phyloP scores from a whole-genome alignment of 1,140 invertebrate genomes.

The Dendroctonus valens region DNA sequence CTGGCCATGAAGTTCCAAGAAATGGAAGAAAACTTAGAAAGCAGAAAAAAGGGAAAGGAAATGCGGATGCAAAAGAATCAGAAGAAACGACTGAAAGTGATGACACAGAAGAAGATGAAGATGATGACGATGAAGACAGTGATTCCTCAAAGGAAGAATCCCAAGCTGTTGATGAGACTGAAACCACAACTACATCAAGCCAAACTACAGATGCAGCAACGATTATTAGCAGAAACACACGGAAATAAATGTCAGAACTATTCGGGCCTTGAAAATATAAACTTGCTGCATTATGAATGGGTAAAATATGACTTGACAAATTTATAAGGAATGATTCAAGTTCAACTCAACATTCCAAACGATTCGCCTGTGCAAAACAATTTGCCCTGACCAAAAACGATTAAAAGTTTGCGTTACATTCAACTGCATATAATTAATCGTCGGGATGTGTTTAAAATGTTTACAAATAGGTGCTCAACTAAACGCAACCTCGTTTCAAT shows the following conservation, averaged over 20 bases:
- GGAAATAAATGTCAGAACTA: too few species aligned
- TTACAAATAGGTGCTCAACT: conserved; percentile 2
- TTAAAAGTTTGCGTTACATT: conserved; percentile 12
- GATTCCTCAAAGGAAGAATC: conserved; percentile 22
- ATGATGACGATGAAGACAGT: conserved; percentile 28
- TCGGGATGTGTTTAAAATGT: neutral
- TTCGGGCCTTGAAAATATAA: too few species aligned
- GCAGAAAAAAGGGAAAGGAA: conserved; percentile 50
- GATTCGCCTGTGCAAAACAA: too few species aligned
- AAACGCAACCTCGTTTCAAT: neutral
- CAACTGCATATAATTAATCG: conserved; percentile 2
- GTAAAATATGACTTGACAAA: too few species aligned
- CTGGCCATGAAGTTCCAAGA: conserved; percentile 78
- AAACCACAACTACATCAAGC: neutral
- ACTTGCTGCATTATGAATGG: too few species aligned
- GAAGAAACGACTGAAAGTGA: conserved; percentile 37
- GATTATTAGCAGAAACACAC: too few species aligned
- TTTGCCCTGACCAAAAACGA: neutral
- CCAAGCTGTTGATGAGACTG: conserved; percentile 1
- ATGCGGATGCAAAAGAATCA: conserved; percentile 12
- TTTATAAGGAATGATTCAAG: too few species aligned
- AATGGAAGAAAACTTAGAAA: conserved; percentile 72
- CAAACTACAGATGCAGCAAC: too few species aligned
- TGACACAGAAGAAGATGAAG: conserved; percentile 1
- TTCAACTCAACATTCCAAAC: too few species aligned